Conservation (phyloP, 2,113 vertebrate genomes). For the Erythrolamprus reginae region DNA sequence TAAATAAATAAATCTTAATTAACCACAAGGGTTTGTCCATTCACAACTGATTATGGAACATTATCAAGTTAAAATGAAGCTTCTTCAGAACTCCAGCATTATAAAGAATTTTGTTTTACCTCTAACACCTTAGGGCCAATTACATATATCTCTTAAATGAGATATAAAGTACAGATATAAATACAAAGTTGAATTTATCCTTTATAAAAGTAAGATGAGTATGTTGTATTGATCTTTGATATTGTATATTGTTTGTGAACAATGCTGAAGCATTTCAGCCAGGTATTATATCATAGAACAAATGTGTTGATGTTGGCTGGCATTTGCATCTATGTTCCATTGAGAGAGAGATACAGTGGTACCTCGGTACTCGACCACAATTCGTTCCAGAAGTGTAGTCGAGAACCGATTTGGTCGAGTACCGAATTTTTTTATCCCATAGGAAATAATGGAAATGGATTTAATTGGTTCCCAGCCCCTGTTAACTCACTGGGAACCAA, state of each 20-base stretch:
- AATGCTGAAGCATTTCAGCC: background rate
- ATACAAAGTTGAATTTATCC: background rate
- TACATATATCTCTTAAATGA: background rate
- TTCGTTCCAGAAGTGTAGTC: no score
- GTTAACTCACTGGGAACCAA: no score
- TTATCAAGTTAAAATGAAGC: background rate
- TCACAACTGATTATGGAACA: background rate
- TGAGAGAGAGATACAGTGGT: no score
- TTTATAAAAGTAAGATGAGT: background rate
- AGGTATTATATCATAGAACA: background rate
- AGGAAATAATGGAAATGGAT: no score
- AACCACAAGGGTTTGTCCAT: background rate
- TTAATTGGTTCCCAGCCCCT: no score
- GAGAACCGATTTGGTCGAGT: no score
- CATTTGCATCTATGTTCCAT: constrained; percentile 4
- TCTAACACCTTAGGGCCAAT: background rate
- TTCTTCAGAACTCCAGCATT: background rate
- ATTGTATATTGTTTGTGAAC: background rate
- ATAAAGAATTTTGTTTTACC: background rate
- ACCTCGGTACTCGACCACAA: no score
- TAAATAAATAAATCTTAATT: no score
- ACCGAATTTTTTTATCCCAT: no score
- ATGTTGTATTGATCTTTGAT: background rate
- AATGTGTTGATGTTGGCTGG: background rate
- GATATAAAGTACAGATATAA: no score